Conservation (phyloP, 2,113 vertebrate species). For the Vimba vimba region DNA sequence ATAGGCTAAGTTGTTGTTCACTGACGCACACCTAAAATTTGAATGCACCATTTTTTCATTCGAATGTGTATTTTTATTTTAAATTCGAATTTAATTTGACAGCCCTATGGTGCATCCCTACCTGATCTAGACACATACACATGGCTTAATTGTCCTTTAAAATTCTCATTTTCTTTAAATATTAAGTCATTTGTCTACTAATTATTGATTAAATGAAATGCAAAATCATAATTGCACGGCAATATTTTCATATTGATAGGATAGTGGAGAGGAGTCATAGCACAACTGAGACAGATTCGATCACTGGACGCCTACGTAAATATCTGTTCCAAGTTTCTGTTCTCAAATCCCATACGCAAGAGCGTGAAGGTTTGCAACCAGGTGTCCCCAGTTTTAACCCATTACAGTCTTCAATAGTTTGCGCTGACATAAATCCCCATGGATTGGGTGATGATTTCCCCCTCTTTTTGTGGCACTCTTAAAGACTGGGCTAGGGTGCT, state of each 20-base stretch:
- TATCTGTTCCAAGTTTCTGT: neutral
- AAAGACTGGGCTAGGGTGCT: slow-evolving; percentile 2
- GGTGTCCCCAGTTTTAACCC: neutral
- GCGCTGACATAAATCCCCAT: neutral
- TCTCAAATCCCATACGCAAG: neutral
- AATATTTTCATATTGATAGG: neutral
- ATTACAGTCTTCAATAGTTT: neutral
- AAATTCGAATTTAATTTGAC: too few relatives aligned
- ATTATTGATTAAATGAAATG: neutral
- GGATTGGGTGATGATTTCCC: neutral
- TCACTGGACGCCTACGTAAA: neutral
- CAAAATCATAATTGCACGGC: neutral
- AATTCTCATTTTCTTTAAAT: neutral
- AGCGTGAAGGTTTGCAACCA: neutral
- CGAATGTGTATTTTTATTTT: too few relatives aligned
- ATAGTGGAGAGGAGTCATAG: neutral
- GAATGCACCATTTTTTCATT: too few relatives aligned
- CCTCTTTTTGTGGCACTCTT: neutral
- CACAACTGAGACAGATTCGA: neutral
- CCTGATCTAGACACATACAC: neutral
- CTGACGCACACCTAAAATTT: too few relatives aligned
- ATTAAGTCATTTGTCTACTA: neutral
- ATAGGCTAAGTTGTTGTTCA: too few relatives aligned
- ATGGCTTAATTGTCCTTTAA: neutral
- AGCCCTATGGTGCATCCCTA: too few relatives aligned